Conservation (phyloP, 2,888 invertebrate genomes). For the Eurois occulta region DNA sequence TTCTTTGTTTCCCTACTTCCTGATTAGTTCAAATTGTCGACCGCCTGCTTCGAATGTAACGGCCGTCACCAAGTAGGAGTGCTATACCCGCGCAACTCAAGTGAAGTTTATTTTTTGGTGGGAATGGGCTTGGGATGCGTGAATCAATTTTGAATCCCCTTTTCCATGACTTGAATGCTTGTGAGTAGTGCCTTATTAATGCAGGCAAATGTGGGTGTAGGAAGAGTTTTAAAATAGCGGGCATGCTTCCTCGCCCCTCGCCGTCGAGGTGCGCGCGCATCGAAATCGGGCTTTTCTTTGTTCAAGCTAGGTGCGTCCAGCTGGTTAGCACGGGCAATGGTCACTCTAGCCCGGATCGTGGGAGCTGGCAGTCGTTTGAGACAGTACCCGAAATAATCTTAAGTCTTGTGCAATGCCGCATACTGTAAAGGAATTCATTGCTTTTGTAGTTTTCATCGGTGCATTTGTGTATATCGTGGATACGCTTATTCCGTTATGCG, state of each 20-base stretch:
- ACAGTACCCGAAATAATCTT: background rate
- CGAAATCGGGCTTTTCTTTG: background rate
- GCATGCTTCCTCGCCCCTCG: background rate
- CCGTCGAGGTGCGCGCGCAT: constrained; percentile 26
- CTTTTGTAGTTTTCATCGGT: background rate
- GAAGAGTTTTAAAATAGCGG: constrained; percentile 41
- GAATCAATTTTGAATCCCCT: background rate
- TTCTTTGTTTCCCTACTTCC: constrained; percentile 1
- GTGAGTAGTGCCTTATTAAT: background rate
- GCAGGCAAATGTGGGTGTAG: background rate
- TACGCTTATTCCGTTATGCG: background rate
- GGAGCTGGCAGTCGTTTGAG: constrained; percentile 2
- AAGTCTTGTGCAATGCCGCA: background rate
- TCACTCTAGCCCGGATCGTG: constrained; percentile 3
- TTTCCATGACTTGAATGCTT: background rate
- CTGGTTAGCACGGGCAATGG: background rate
- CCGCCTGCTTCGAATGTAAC: constrained; percentile 1
- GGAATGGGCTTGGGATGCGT: background rate
- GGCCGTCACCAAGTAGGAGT: background rate
- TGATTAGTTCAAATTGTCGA: constrained; percentile 20
- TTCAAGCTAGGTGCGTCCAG: constrained; percentile 2
- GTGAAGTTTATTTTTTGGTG: background rate
- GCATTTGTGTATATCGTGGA: background rate
- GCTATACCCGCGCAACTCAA: background rate
- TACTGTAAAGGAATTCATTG: background rate